phyloP scores from a whole-genome alignment of 2,888 invertebrate species.

The Euzophera pinguis region DNA sequence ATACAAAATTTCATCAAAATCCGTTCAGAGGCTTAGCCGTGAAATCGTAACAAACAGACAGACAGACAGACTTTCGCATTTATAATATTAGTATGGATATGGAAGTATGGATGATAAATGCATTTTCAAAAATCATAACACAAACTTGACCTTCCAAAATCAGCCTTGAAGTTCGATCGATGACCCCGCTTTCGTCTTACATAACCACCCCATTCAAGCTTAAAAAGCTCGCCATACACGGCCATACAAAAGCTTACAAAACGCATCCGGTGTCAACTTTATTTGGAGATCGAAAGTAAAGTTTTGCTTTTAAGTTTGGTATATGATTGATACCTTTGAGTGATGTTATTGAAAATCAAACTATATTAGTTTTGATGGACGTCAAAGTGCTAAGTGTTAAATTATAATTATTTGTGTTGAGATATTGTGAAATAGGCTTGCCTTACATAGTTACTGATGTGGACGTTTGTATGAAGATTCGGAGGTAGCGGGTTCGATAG shows the following conservation, averaged over 20 bases:
- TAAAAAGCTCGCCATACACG: slow-evolving; percentile 2
- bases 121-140: slow-evolving; percentile 1
- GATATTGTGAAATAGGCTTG: too few species aligned
- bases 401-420: background rate
- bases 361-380: background rate
- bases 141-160: slow-evolving; percentile 2
- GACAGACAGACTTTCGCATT: too few species aligned
- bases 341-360: background rate
- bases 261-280: background rate
- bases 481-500: too few species aligned
- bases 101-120: background rate
- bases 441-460: too few species aligned
- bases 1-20: too few species aligned
- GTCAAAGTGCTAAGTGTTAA: too few species aligned
- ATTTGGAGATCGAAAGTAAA: slow-evolving; percentile 7
- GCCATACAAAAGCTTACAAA: background rate
- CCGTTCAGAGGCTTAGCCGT: too few species aligned
- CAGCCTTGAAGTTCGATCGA: slow-evolving; percentile 1
- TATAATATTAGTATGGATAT: too few species aligned
- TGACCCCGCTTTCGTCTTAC: slow-evolving; percentile 10
- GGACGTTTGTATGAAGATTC: too few species aligned
- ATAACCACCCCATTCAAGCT: slow-evolving; percentile 8
- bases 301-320: slow-evolving; percentile 1
- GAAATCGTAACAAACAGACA: too few species aligned
- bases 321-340: background rate